Conservation (phyloP, 2,888 invertebrate species). For the Metopia argyrocephala region DNA sequence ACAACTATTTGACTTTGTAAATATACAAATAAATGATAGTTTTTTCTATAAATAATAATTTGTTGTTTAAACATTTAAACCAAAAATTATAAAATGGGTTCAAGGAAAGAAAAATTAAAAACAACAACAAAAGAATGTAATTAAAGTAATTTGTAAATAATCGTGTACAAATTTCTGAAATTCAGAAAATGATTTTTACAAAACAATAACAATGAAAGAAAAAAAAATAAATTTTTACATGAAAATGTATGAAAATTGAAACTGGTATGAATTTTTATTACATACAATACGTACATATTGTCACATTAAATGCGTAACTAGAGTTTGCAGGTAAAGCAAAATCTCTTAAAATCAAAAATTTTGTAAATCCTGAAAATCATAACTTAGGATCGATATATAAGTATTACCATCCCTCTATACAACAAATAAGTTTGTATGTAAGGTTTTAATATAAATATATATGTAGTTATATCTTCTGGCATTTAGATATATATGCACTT, state of each 20-base stretch:
- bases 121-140: conserved; percentile 58
- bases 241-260: neutral
- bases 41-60: conserved; percentile 28
- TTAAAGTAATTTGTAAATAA: conserved; percentile 54
- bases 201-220: conserved; percentile 66
- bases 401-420: too few relatives aligned
- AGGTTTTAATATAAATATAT: too few relatives aligned
- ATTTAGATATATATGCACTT: too few relatives aligned
- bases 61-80: conserved; percentile 41
- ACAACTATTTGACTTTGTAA: conserved; percentile 90
- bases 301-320: too few relatives aligned
- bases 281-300: neutral
- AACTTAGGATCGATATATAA: too few relatives aligned
- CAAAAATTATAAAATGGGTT: conserved; percentile 37
- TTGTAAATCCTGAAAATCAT: too few relatives aligned
- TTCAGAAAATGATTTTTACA: conserved; percentile 70
- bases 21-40: conserved; percentile 56
- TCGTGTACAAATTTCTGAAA: conserved; percentile 68
- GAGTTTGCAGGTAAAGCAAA: too few relatives aligned
- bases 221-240: conserved; percentile 71
- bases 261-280: neutral
- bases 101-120: conserved; percentile 42
- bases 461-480: too few relatives aligned
- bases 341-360: too few relatives aligned
- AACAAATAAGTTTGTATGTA: too few relatives aligned